Evolutionary conservation across 2,888 invertebrate species (phyloP).

Genomic region (Ditula angustiorana): DNA sequence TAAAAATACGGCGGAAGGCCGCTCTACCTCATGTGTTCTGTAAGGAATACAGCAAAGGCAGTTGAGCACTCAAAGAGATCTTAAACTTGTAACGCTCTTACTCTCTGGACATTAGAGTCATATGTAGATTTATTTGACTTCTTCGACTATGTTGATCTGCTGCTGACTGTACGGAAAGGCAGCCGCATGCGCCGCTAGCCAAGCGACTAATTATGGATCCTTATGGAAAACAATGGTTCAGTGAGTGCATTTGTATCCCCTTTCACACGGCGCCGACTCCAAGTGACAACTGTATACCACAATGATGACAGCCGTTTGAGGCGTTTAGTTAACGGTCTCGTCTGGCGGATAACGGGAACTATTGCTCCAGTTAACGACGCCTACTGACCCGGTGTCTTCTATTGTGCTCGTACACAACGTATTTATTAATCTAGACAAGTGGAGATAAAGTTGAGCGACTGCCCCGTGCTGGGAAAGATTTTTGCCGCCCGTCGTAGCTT

Average conservation of each 20-base stretch:
- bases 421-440: constrained; percentile 21
- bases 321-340: constrained; percentile 35
- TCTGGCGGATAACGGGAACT: constrained; percentile 33
- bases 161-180: too few species aligned
- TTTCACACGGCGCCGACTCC: constrained; percentile 20
- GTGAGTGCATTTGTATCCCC: constrained; percentile 16
- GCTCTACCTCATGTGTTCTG: too few species aligned
- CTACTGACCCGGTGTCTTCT: constrained; percentile 37
- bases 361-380: constrained; percentile 35
- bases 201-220: background rate
- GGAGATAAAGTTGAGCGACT: background rate
- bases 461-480: background rate
- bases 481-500: background rate
- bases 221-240: constrained; percentile 14
- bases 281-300: constrained; percentile 33
- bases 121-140: too few species aligned
- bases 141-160: too few species aligned
- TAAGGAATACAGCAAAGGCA: too few species aligned
- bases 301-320: constrained; percentile 34
- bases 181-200: too few species aligned
- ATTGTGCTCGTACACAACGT: constrained; percentile 27
- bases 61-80: too few species aligned
- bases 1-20: too few species aligned
- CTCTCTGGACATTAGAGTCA: too few species aligned
- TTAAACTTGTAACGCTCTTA: too few species aligned